Evolutionary conservation across 2,888 invertebrate species (phyloP).

Genomic region (Caenorhabditis zanzibari): DNA sequence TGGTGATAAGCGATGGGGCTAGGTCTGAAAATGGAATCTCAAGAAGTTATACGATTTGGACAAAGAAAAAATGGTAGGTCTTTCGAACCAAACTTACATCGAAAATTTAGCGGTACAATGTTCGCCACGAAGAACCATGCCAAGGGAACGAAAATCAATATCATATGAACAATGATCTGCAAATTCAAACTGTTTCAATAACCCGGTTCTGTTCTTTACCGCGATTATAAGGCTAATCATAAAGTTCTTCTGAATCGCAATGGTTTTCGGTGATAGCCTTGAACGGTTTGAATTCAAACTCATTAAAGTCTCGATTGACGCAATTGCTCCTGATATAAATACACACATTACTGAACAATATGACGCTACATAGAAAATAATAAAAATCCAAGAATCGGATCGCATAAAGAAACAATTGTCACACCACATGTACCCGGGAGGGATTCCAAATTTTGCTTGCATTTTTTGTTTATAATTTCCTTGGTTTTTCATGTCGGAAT

Average conservation of each 20-base stretch:
- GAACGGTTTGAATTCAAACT: background rate
- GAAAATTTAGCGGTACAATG: background rate
- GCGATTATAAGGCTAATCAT: background rate
- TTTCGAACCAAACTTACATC: too few species aligned
- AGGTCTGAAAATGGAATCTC: background rate
- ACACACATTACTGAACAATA: background rate
- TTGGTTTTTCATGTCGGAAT: background rate
- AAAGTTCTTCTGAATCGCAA: constrained; percentile 11
- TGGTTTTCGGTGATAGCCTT: background rate
- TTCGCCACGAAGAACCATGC: background rate
- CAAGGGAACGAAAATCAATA: background rate
- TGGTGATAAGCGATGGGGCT: too few species aligned
- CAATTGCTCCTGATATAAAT: background rate
- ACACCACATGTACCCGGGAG: constrained; percentile 7
- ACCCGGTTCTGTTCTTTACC: background rate
- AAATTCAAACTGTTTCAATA: too few species aligned
- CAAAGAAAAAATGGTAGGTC: too few species aligned
- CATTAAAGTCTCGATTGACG: background rate
- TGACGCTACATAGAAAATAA: background rate
- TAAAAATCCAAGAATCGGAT: background rate
- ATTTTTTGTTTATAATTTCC: background rate
- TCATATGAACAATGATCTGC: background rate
- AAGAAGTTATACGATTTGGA: background rate
- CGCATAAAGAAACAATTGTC: constrained; percentile 8
- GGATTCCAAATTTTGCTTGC: background rate